Evolutionary conservation across 1,140 invertebrate species (phyloP), one percentile per base, ranked within the genome.

Genomic region (Drosophila bocki): DNA sequence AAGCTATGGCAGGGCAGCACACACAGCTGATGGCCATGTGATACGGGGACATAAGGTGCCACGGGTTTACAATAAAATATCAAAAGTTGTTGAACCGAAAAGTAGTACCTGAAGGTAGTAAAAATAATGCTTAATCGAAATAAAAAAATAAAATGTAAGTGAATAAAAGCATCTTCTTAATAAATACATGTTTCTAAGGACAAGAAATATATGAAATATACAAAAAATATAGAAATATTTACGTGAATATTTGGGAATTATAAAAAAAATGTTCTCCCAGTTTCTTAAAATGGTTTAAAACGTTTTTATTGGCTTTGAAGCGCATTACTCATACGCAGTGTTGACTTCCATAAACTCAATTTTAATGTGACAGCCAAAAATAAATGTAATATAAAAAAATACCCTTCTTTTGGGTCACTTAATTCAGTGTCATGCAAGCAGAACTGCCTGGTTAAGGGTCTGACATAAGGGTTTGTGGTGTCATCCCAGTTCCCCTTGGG

Each of bases 401-500:
- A 19, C 7, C 12, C 12, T 2, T 4, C 2, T 33, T 53, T 2
- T 19, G 13, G 13, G 17, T 37, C 5, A 33, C 3, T 19, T 1
- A 58, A n/a, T 44, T n/a, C n/a, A 41, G 45, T 62, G 59, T 50
- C 47, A 22, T 29, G 12, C 19, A 8, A 22, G 45, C 32, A 41
- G 11, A 50, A 22, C 26, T n/a, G 13, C 19, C 37, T 33, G 17
- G 1, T n/a, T 51, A 17, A 51, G 7, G 29, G 19, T 44, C 57
- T 59, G 19, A 32, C 53, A 59, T 54, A 41, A 22, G 29, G 19
- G 56, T 50, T 35, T 60, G 32, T 65, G 70, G 83, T 78, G 83
- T 50, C 75, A 78, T 63, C 37, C 67, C 41, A 61, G 44, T 17
- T 75, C 63, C 53, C 57, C 58, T 26, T 50, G 69, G 79, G 35